Evolutionary conservation across 2,113 vertebrate genomes (phyloP), one percentile per base, ranked within the genome.

Genomic region (Serinus canaria): DNA sequence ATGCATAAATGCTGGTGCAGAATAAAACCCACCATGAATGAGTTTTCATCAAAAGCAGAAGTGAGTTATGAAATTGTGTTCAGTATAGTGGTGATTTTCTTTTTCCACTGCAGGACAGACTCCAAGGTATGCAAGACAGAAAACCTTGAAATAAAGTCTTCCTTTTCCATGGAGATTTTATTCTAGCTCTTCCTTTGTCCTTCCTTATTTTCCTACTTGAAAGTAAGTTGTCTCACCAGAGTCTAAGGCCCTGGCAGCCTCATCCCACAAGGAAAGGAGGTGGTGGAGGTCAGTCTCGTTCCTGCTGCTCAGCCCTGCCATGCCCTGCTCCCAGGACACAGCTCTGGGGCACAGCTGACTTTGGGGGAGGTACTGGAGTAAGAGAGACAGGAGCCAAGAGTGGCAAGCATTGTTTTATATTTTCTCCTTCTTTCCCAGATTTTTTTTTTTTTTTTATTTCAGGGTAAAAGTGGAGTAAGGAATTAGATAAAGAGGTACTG

Each of bases 21-120:
- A 28, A 74, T 64, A 68, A 59, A 64, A 9, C 2, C 0, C 16
- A 37, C 7, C 63, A 30, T 0, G 0, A 79, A 88, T 62, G 52
- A 66, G 11, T 85, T 78, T 70, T 82, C 86, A 63, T 83, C 27
- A 44, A 75, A 81, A 92, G 33, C 16, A 75, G 53, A 80, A 44
- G 24, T 27, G 23, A 95, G 74, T 28, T 73, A 53, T 53, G 60
- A 89, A 82, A 69, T 15, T 53, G 16, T 66, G 59, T 67, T 68
- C 41, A 47, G 16, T 75, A 72, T n/a, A 85, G 24, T 5, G 2
- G 5, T 37, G 19, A 47, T 92, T 76, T 82, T 67, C 30, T 83
- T n/a, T 47, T 90, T 72, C 41, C 15, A 13, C 49, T 79, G n/a
- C 24, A 53, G 47, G 44, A 89, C 19, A 63, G 46, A 53, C 72